These are phyloP conservation scores for Antheraea yamamai DNA, from an alignment of 2,888 invertebrate genomes.

Conservation along the genomic window DNA sequence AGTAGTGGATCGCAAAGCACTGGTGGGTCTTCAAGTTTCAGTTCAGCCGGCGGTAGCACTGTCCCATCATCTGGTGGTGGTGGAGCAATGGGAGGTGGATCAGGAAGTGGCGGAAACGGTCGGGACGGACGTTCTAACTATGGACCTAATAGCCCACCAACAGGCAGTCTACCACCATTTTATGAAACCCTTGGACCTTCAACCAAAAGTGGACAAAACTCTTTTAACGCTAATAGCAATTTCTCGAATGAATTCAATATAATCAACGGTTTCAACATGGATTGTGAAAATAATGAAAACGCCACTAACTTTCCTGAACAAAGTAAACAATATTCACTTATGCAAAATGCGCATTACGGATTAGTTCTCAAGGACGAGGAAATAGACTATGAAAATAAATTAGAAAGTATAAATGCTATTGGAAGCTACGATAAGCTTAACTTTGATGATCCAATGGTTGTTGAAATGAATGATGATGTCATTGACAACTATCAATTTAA, in stretches of 20 bases:
- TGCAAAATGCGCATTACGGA: constrained; percentile 92
- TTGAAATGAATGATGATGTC: constrained; percentile 88
- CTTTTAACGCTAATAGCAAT: constrained; percentile 86
- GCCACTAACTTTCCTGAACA: constrained; percentile 75
- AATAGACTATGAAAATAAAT: constrained; percentile 89
- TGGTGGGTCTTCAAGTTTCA: constrained; percentile 77
- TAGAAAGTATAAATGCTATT: constrained; percentile 85
- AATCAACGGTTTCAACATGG: constrained; percentile 88
- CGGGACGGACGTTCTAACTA: constrained; percentile 92
- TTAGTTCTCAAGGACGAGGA: constrained; percentile 90
- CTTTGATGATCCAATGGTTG: constrained; percentile 92
- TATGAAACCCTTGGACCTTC: constrained; percentile 88
- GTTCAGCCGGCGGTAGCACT: constrained; percentile 79
- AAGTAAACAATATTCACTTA: constrained; percentile 88
- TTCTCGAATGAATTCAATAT: constrained; percentile 86
- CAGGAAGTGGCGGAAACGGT: constrained; percentile 89
- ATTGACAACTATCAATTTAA: constrained; percentile 92
- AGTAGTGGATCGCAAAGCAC: constrained; percentile 78
- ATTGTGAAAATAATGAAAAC: constrained; percentile 87
- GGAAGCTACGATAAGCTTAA: constrained; percentile 81
- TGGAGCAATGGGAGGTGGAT: constrained; percentile 85
- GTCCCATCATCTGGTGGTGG: constrained; percentile 84
- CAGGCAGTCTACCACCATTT: constrained; percentile 93
- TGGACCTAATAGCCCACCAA: constrained; percentile 93
- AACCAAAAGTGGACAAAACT: constrained; percentile 88